Evolutionary conservation across 37 sponge, comb jelly and placozoan species (phyloP).

Genomic region (Hexactinellida sp.): DNA sequence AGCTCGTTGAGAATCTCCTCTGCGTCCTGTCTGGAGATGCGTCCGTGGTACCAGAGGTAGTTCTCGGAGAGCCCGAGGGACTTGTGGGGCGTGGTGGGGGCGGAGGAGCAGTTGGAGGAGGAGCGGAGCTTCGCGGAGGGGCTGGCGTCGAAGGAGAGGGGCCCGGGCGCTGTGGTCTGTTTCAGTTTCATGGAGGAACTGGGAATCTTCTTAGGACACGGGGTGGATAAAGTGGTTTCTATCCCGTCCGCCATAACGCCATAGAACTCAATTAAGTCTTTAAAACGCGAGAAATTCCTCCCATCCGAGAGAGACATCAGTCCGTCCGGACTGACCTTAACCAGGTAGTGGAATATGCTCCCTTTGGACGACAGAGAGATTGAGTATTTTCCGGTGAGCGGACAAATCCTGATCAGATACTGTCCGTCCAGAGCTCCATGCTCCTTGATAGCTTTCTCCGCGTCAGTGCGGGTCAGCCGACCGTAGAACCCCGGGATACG

Average conservation of each 20-base stretch:
- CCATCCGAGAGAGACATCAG: background rate
- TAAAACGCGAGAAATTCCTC: background rate
- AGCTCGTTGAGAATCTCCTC: constrained; percentile 42
- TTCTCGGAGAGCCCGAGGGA: background rate
- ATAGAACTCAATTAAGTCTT: constrained; percentile 9
- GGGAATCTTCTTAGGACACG: background rate
- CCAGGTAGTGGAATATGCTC: background rate
- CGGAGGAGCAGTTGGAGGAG: background rate
- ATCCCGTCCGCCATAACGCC: background rate
- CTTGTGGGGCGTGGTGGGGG: background rate
- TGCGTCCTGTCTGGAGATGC: constrained; percentile 57
- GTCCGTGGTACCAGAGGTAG: constrained; percentile 71
- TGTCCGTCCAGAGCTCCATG: background rate
- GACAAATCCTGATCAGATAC: background rate
- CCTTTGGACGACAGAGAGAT: background rate
- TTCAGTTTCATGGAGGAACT: background rate
- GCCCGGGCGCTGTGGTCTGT: background rate
- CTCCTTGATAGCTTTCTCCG: background rate
- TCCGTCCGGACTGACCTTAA: background rate
- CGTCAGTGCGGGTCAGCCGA: background rate
- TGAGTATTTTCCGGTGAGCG: background rate
- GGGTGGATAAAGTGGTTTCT: background rate
- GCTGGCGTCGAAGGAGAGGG: background rate
- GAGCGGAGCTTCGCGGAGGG: background rate
- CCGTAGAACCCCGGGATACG: background rate